Conservation (phyloP, 2,888 invertebrate species). For the Cacoxenus indagator region DNA sequence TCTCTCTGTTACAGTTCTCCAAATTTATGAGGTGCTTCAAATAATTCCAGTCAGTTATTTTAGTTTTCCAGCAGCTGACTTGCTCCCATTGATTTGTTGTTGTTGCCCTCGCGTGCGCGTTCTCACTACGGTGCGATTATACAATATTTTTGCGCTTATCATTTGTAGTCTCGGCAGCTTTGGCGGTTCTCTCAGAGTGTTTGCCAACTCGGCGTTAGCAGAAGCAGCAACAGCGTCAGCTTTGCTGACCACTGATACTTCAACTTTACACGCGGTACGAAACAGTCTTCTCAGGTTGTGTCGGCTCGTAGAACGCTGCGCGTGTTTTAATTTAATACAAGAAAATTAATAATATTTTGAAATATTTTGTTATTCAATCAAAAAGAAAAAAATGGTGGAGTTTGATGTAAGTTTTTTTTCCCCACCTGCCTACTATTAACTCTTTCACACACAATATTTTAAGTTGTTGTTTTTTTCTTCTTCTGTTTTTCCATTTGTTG, state of each 20-base stretch:
- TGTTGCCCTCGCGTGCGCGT: background rate
- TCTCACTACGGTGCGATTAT: background rate
- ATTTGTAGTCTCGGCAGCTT: conserved; percentile 25
- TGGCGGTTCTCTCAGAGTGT: conserved; percentile 10
- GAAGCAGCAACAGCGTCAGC: conserved; percentile 15
- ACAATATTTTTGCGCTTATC: conserved; percentile 33
- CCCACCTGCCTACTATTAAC: too few species aligned
- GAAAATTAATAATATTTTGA: background rate
- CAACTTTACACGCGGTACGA: background rate
- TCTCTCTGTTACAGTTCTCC: background rate
- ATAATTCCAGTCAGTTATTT: background rate
- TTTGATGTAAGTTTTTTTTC: conserved; percentile 59
- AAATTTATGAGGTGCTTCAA: background rate
- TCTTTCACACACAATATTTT: too few species aligned
- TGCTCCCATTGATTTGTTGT: background rate
- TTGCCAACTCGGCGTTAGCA: background rate
- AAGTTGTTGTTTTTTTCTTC: too few species aligned
- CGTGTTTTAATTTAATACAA: background rate
- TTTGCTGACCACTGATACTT: conserved; percentile 1
- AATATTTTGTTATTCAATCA: background rate
- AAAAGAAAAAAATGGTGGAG: conserved; percentile 43
- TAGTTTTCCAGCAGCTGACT: background rate
- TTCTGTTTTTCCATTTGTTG: background rate
- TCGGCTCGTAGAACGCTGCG: conserved; percentile 6
- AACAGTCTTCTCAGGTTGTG: conserved; percentile 5